Conservation (phyloP, 1,140 invertebrate genomes). For the Prorops nasuta region DNA sequence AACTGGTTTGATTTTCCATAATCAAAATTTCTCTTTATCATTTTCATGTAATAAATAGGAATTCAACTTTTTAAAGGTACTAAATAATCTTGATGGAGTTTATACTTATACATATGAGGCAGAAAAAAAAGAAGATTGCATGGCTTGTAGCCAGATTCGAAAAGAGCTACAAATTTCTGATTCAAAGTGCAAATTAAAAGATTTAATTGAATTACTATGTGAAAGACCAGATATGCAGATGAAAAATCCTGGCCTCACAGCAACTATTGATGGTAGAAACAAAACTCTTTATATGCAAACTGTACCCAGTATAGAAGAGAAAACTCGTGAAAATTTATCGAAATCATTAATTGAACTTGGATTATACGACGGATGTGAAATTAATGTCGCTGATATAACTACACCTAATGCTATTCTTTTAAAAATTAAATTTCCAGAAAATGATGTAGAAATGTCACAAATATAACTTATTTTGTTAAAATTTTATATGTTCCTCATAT, state of each 20-base stretch:
- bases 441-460: conserved; percentile 58
- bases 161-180: conserved; percentile 71
- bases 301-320: conserved; percentile 85
- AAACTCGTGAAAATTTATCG: conserved; percentile 82
- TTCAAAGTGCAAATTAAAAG: conserved; percentile 73
- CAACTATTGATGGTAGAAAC: conserved; percentile 76
- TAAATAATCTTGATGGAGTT: conserved; percentile 95
- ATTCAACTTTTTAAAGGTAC: conserved; percentile 56
- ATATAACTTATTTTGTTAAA: not conserved
- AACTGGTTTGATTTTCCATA: conserved; percentile 8
- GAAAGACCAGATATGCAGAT: conserved; percentile 78
- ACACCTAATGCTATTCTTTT: conserved; percentile 77
- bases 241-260: conserved; percentile 81
- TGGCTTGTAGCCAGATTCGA: conserved; percentile 81
- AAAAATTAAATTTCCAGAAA: conserved; percentile 62
- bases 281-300: conserved; percentile 92
- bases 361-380: conserved; percentile 75
- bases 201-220: conserved; percentile 78
- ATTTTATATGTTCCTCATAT: not conserved
- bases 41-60: not conserved
- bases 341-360: conserved; percentile 84
- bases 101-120: conserved; percentile 95
- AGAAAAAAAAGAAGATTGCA: conserved; percentile 80
- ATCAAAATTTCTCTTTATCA: not conserved
- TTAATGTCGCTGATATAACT: conserved; percentile 88